Conservation (phyloP, 2,113 vertebrate genomes). For the Festucalex cinctus region DNA sequence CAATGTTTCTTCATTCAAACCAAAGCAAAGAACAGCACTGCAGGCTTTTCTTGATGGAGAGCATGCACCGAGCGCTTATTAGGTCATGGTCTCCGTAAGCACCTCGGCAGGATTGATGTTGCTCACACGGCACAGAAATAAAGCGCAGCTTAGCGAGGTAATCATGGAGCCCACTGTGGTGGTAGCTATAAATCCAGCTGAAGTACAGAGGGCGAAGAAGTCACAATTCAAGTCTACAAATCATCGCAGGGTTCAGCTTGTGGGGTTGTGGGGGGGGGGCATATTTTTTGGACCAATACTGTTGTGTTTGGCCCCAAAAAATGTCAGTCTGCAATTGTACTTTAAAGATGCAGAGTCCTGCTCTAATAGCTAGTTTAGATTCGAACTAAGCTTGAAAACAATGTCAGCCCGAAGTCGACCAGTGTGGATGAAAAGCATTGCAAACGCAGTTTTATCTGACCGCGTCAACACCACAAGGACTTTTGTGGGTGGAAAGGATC, state of each 20-base stretch:
- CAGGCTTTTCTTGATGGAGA: not conserved
- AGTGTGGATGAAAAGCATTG: not conserved
- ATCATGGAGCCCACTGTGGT: conserved; percentile 70
- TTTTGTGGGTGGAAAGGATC: not conserved
- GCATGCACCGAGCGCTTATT: conserved; percentile 8
- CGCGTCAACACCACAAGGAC: not conserved
- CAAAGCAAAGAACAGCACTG: not conserved
- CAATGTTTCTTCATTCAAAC: not conserved
- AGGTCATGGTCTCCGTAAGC: conserved; percentile 1
- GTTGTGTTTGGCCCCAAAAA: not conserved
- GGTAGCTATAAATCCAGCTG: conserved; percentile 75
- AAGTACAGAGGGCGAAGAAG: conserved; percentile 57
- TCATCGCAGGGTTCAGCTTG: conserved; percentile 16
- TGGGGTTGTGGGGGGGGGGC: not conserved
- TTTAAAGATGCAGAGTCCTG: not conserved
- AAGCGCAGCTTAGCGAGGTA: conserved; percentile 76
- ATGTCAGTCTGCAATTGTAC: not conserved
- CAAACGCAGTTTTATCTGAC: not conserved
- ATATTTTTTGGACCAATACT: not conserved
- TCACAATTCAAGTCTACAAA: conserved; percentile 26
- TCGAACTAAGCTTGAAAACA: not conserved
- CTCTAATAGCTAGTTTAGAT: not conserved
- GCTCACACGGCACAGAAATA: conserved; percentile 33
- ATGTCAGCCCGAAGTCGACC: not conserved
- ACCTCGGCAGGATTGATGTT: conserved; percentile 20